Percentiles rank a stretch among this genome's conserved stretches.
phyloP scores from a whole-genome alignment of 2,888 invertebrate genomes.

The Biston stratarius region DNA sequence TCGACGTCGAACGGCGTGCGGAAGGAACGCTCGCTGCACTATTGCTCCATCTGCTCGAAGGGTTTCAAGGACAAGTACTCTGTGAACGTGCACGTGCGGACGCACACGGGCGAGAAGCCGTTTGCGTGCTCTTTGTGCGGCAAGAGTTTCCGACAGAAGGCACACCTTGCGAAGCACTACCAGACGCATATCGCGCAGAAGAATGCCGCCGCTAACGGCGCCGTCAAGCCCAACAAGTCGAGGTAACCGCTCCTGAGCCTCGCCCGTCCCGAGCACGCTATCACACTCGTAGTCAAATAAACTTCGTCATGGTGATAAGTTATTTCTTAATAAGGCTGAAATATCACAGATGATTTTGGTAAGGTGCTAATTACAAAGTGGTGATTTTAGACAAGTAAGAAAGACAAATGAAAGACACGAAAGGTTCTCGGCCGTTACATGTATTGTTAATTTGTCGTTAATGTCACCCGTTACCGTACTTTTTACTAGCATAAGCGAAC shows the following conservation, averaged over 20 bases:
- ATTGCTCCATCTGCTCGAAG: conserved; percentile 97
- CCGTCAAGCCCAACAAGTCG: conserved; percentile 83
- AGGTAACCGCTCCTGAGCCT: conserved; percentile 70
- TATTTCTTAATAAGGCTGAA: conserved; percentile 80
- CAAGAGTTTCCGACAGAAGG: conserved; percentile 96
- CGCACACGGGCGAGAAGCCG: conserved; percentile 99
- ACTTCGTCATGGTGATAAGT: conserved; percentile 77
- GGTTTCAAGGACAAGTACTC: conserved; percentile 98
- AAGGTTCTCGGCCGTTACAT: conserved; percentile 69
- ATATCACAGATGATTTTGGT: conserved; percentile 83
- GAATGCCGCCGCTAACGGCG: conserved; percentile 89
- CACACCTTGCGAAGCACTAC: conserved; percentile 96
- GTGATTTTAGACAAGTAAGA: conserved; percentile 74
- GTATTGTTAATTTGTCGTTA: conserved; percentile 83
- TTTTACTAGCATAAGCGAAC: conserved; percentile 77
- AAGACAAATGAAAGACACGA: conserved; percentile 66
- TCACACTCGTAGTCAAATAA: conserved; percentile 74
- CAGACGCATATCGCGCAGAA: conserved; percentile 97
- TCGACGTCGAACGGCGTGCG: conserved; percentile 91
- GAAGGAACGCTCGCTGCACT: conserved; percentile 95
- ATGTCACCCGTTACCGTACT: conserved; percentile 85
- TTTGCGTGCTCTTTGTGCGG: conserved; percentile 98
- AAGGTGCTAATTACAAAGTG: conserved; percentile 81
- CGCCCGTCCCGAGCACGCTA: conserved; percentile 50
- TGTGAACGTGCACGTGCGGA: conserved; percentile 98